phyloP scores from a whole-genome alignment of 2,888 invertebrate genomes.

The Apeira syringaria region DNA sequence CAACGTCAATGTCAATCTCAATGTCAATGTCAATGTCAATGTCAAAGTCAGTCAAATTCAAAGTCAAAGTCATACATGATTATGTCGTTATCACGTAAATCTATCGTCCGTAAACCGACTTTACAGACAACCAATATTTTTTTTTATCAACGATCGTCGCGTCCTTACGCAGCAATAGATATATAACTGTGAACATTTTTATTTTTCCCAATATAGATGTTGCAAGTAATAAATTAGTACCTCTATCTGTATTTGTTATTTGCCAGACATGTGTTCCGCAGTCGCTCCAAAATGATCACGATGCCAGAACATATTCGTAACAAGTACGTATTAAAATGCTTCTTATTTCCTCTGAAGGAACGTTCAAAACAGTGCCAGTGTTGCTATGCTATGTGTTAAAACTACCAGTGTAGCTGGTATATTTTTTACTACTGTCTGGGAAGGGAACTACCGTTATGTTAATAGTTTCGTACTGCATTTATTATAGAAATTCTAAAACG shows the following conservation, averaged over 20 bases:
- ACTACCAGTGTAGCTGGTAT: background rate
- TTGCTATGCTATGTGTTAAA: background rate
- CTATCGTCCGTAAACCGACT: no score
- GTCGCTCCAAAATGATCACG: constrained; percentile 13
- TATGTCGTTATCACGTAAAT: no score
- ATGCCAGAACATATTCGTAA: constrained; percentile 17
- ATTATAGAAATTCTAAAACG: no score
- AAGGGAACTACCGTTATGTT: constrained; percentile 14
- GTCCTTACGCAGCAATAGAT: no score
- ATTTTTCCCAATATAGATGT: no score
- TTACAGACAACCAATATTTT: no score
- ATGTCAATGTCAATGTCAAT: no score
- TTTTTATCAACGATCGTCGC: no score
- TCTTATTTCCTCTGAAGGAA: constrained; percentile 25
- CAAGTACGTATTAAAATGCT: constrained; percentile 3
- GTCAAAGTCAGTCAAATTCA: no score
- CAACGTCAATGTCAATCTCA: no score
- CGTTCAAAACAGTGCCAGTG: constrained; percentile 9
- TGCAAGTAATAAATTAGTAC: constrained; percentile 7
- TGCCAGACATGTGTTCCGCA: constrained; percentile 14
- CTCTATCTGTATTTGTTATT: constrained; percentile 7
- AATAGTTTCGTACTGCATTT: background rate
- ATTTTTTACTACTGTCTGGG: constrained; percentile 8
- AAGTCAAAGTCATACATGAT: no score
- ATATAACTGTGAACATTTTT: no score